Evolutionary conservation across 2,113 vertebrate species (phyloP), one percentile per base, ranked within the genome.

Genomic region (Brevimyrus niger): DNA sequence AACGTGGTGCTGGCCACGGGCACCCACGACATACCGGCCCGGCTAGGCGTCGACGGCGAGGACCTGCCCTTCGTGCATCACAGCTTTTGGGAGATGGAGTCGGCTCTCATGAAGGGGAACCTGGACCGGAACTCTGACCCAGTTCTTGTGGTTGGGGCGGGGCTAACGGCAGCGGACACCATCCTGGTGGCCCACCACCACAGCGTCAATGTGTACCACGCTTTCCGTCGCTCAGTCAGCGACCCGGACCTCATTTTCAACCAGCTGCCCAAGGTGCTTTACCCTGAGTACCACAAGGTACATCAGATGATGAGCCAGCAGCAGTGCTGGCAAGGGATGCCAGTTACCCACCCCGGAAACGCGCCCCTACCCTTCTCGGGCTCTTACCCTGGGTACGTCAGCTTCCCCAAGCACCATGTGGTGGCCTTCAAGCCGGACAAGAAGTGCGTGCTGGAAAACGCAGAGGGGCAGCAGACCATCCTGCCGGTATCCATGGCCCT

Each of bases 231-330:
- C 27, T 91, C 94, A 0, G 94, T 96, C 47, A 90, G 46, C 0
- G 96, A 96, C 93, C 96, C 95, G 0, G 95, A 88, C 0, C 95
- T 96, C 89, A 95, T 96, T 91, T 96, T 97, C 91, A 96, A 96
- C 94, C 96, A 96, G 93, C 94, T 97, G 73, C 96, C 96, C 31
- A 96, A 95, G 65, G 89, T 96, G 76, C 95, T 97, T 1, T 97
- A 97, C 92, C 96, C 96, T 0, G 96, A 97, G 91, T 97, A 97
- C 92, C 96, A 97, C 94, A 97, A 97, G 94, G 96, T 96, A 87
- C 96, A 96, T 90, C 96, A 97, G 93, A 97, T 96, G 96, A 97
- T 97, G 96, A 96, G 88, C 27, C 95, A 93, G 88, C 95, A 96
- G 93, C 95, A 96, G 92, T 89, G 94, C 90, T 90, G 80, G n/a